phyloP scores from a whole-genome alignment of 2,888 invertebrate species.

The Diaperis boleti region DNA sequence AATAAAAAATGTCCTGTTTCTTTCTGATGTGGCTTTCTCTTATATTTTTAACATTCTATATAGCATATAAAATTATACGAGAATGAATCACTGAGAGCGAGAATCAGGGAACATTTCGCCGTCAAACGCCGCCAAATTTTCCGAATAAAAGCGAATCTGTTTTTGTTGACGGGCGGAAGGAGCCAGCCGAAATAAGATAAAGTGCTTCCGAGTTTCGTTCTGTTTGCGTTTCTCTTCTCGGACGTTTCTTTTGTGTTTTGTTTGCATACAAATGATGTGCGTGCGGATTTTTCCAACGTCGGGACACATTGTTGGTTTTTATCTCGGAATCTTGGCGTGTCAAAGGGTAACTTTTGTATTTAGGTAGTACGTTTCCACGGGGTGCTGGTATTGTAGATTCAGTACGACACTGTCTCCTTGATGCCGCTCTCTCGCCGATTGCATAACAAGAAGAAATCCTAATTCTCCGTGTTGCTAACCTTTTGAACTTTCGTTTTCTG shows the following conservation, averaged over 20 bases:
- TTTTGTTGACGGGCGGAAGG: no score
- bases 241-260: neutral
- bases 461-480: constrained; percentile 23
- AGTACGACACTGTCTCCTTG: no score
- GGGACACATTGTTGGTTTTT: neutral
- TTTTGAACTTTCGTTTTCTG: constrained; percentile 34
- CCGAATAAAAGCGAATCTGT: neutral
- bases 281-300: neutral
- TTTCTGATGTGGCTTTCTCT: no score
- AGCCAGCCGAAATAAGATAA: neutral
- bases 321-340: no score
- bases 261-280: neutral
- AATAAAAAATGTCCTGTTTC: no score
- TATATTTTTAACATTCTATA: no score
- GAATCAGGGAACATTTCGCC: no score
- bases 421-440: constrained; percentile 4
- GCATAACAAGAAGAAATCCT: constrained; percentile 19
- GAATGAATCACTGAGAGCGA: no score
- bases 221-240: neutral
- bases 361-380: no score
- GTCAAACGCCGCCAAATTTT: neutral
- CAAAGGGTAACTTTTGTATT: no score
- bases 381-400: no score
- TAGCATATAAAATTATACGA: no score
- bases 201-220: neutral